phyloP scores from a whole-genome alignment of 2,888 invertebrate species.

The Reticulitermes lucifugus region DNA sequence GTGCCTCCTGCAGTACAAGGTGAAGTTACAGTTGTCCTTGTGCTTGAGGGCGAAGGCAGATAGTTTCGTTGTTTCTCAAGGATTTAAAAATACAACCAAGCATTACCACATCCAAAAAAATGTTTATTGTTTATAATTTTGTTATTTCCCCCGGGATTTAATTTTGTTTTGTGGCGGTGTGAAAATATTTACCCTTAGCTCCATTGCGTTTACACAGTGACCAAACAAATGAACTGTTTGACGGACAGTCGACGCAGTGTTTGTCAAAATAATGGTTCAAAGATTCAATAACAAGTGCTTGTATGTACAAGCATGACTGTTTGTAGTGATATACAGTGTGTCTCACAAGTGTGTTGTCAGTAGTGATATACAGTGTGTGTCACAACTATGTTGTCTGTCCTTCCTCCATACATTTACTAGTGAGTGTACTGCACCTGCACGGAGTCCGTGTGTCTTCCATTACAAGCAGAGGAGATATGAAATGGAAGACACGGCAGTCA shows the following conservation, averaged over 20 bases:
- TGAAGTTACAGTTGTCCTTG: background rate
- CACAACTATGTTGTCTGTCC: background rate
- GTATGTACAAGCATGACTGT: background rate
- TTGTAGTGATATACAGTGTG: background rate
- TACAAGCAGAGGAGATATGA: background rate
- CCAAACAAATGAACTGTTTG: background rate
- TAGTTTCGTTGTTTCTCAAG: background rate
- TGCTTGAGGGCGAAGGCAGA: background rate
- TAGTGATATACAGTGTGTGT: background rate
- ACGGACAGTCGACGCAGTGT: background rate
- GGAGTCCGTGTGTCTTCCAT: background rate
- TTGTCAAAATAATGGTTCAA: background rate
- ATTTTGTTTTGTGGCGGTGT: background rate
- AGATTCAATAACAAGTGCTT: background rate
- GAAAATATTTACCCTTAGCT: background rate
- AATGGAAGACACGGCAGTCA: too few species aligned
- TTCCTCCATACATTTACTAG: background rate
- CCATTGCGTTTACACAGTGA: background rate
- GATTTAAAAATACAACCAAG: background rate
- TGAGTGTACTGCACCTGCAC: background rate
- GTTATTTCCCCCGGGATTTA: background rate
- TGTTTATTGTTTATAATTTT: background rate
- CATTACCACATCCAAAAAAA: background rate
- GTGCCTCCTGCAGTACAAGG: background rate
- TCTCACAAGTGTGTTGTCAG: background rate